Base-by-base conservation (phyloP, 2,888 invertebrate genomes). In the Tetanocera ferruginea region DNA sequence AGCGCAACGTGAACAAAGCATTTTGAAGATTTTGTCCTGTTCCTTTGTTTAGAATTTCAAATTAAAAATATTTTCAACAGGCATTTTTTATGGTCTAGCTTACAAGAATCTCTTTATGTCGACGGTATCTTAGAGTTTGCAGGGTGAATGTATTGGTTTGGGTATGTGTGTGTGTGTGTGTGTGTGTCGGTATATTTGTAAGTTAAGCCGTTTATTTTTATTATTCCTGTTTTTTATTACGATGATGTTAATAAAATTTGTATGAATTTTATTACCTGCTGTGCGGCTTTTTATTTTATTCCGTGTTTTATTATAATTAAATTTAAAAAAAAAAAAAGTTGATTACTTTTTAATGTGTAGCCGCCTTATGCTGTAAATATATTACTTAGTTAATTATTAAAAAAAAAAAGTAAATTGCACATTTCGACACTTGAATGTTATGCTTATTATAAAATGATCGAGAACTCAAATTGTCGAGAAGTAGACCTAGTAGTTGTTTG, bases 41-140 rank as follows among this genome's bases (percentile, higher is more conserved):
- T 60, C 37, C 60, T 60, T 72, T 72, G 57, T 72, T 72, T 57
- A 43, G 72, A 72, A 72, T 72, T 72, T 72, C 43, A 72, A 72
- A 72, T 72, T 57, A 72, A 60, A 43, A 55, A 60, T 43, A 43
- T 43, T 57, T 60, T 43, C 37, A 55, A 60, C 69, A 51, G 51
- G 43, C 43, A 43, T 43, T 43, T 43, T 43, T 43, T 43, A 43
- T 43, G 43, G 43, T 14, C 43, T 14, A 43, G 43, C 43, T 43
- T 43, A 43, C 43, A 43, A 43, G n/a, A 43, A 43, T 43, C 14
- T 11, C 43, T 43, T 43, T 43, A 43, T 43, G 43, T 43, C 43
- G 43, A 43, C 43, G 43, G 43, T 11, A 43, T 43, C 43, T 11
- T 2, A 11, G 43, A 43, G 43, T 43, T 11, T 43, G 43, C 14